These are phyloP conservation scores for Arrhopalites spinosus DNA, from an alignment of 2,888 invertebrate species.

Conservation along the genomic window DNA sequence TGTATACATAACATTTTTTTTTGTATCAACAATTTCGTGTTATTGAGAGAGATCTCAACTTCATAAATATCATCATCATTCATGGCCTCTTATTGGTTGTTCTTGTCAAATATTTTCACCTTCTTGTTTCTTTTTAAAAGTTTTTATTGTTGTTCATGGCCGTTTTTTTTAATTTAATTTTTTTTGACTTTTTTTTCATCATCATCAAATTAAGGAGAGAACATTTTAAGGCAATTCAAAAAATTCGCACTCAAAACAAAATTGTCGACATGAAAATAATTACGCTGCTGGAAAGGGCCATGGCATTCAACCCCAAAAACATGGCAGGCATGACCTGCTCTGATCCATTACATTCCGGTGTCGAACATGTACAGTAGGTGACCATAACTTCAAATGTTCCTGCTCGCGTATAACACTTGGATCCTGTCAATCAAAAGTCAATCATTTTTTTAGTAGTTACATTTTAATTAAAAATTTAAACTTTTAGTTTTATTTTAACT, in stretches of 20 bases:
- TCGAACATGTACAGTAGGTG: constrained; percentile 52
- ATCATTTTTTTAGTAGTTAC: too few species aligned
- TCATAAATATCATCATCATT: too few species aligned
- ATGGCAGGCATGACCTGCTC: constrained; percentile 14
- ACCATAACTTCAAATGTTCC: constrained; percentile 56
- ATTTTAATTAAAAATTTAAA: too few species aligned
- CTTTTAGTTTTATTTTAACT: too few species aligned
- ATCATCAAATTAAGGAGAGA: neutral
- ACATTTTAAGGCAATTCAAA: constrained; percentile 29
- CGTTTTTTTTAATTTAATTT: too few species aligned
- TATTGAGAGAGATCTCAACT: too few species aligned
- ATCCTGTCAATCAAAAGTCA: too few species aligned
- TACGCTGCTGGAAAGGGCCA: constrained; percentile 21
- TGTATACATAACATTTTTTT: too few species aligned
- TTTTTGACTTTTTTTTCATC: neutral
- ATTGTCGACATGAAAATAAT: constrained; percentile 28
- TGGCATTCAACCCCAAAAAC: constrained; percentile 21
- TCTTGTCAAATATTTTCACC: neutral
- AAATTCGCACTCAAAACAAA: constrained; percentile 29
- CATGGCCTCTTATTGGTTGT: neutral
- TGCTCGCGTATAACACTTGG: constrained; percentile 51
- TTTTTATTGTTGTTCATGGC: too few species aligned
- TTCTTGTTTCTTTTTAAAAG: neutral
- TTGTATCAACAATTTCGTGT: too few species aligned
- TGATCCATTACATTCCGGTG: constrained; percentile 37